phyloP scores from a whole-genome alignment of 1,140 invertebrate species.

The Apocrypta bakeri region DNA sequence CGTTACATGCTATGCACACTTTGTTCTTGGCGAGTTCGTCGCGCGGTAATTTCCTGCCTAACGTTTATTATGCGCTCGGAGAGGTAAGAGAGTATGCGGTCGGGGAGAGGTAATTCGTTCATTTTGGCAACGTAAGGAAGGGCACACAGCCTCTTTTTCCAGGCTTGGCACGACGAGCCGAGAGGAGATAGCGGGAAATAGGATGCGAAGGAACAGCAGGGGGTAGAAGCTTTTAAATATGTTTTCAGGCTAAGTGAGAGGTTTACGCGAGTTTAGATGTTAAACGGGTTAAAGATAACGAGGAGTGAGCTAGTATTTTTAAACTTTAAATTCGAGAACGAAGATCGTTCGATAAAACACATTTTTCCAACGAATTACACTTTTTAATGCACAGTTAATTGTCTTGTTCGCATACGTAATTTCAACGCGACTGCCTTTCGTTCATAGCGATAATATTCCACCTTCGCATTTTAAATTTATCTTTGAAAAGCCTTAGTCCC shows the following conservation, averaged over 20 bases:
- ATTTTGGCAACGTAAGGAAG: not conserved
- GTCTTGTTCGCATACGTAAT: no score
- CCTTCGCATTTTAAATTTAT: no score
- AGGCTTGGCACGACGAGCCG: not conserved
- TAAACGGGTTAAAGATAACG: not conserved
- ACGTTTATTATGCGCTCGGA: not conserved
- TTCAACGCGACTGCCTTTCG: not conserved
- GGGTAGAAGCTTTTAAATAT: not conserved
- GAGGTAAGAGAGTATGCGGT: not conserved
- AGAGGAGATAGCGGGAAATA: not conserved
- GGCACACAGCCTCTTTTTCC: not conserved
- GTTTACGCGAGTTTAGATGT: not conserved
- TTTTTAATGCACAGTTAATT: no score
- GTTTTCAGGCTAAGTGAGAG: not conserved
- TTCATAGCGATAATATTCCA: no score
- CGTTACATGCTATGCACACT: not conserved
- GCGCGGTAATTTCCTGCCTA: not conserved
- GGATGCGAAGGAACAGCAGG: not conserved
- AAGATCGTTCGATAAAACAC: no score
- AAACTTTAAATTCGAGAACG: no score
- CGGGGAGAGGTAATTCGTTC: not conserved
- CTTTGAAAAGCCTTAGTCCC: no score
- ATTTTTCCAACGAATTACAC: no score
- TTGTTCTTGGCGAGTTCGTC: not conserved
- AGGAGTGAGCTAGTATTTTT: not conserved